Evolutionary conservation across 2,888 invertebrate species (phyloP), one percentile per base, ranked within the genome.

Genomic region (Oscheius sp.): DNA sequence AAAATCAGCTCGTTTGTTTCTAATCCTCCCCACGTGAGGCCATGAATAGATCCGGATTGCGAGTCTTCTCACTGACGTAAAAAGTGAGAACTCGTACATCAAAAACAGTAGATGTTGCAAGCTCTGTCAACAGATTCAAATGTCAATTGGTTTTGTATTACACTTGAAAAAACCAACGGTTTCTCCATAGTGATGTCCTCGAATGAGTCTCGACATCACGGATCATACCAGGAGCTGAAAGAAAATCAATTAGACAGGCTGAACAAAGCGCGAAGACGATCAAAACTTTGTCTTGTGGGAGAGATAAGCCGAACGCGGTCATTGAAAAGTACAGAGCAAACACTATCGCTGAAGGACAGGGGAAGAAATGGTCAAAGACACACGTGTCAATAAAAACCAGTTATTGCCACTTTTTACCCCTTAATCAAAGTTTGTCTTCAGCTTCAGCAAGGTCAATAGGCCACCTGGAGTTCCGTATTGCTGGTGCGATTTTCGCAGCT

Each of bases 241-340:
- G 51, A 51, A 55, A 33, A 42, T 68, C 48, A 63, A 63, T 42
- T 3, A 42, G 42, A 42, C 42, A 42, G 42, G 35, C 55, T 53
- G 32, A 65, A 48, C 51, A 21, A 50, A 60, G 33, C n/a, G 13
- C 35, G n/a, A 37, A 60, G 60, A 60, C 35, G 60, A 21, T 60
- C 60, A 60, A 35, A 57, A 60, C 60, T 58, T 58, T 42, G 33
- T 37, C 37, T 33, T 42, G 35, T 60, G 63, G 47, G 29, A 47
- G 21, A 21, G 63, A 63, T 63, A 63, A 63, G 48, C 50, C 63
- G 53, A 68, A 68, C 55, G 68, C 53, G 55, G 68, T 33, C 68
- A 55, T 55, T 55, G 53, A 21, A 68, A 68, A 68, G 68, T 68
- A 68, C 68, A 68, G 68, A 55, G 53, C 68, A 68, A 68, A 68